Evolutionary conservation across 2,113 vertebrate species (phyloP), one percentile per base, ranked within the genome.

Genomic region (Amphilophus citrinellus): DNA sequence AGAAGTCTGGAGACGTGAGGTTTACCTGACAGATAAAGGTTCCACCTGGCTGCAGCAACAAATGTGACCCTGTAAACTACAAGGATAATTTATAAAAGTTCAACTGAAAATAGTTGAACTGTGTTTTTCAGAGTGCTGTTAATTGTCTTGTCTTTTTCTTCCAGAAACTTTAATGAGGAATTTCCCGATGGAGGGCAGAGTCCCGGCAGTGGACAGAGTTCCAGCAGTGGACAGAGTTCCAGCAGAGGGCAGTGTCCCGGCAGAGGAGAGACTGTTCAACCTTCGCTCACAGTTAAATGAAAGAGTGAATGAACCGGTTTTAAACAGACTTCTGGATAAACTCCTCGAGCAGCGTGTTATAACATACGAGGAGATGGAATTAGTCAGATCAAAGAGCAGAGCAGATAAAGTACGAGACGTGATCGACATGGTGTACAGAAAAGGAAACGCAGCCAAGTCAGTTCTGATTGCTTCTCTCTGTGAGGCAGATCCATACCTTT

Each of bases 271-370:
- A 3, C 63, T 68, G 39, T 3, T 0, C 3, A 4, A 2, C 27
- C 8, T 47, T 42, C 39, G 22, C 14, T 10, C 63, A 27, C 7
- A 47, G 14, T 27, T 68, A 47, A 47, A 27, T 47, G 8, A 68
- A 17, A 68, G 3, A 17, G 14, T 68, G 63, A 47, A n/a, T 68
- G 63, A 9, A 68, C 7, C 24, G 20, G 63, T 22, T 68, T 68
- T 68, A 47, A 10, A 68, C 22, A 68, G 24, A 47, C 24, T 68
- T 68, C 22, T 18, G 44, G 63, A 68, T 47, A 68, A 68, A 68
- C 63, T 68, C 42, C 8, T 18, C 1, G 65, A 47, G 14, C 42
- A 8, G 47, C 4, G 6, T 1, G 27, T 68, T 47, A 68, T 68
- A 10, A 27, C 1, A 6, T 22, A 27, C 24, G 39, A 0, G 27